These are phyloP conservation scores for Hanleya hanleyi DNA, from an alignment of 2,888 invertebrate species.

Conservation along the genomic window DNA sequence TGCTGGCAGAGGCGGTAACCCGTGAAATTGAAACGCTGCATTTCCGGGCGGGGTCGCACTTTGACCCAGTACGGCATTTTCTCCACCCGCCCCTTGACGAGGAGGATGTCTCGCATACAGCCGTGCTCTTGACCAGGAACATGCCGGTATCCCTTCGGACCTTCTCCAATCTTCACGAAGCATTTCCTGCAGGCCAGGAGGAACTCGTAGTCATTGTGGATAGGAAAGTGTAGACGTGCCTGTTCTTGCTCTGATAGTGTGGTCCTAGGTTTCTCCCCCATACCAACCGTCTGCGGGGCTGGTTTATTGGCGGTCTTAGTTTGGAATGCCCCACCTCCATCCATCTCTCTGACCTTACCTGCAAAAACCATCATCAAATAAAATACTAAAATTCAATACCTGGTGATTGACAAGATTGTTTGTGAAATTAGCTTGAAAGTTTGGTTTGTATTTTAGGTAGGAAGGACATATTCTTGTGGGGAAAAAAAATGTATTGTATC, in stretches of 20 bases:
- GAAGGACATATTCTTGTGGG: too few species aligned
- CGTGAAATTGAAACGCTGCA: conserved; percentile 32
- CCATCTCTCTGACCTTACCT: too few species aligned
- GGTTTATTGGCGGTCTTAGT: too few species aligned
- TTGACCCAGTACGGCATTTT: conserved; percentile 55
- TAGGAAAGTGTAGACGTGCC: conserved; percentile 40
- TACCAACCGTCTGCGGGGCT: too few species aligned
- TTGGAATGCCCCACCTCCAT: too few species aligned
- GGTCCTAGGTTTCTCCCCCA: background rate
- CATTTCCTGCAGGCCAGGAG: conserved; percentile 57
- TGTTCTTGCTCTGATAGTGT: background rate
- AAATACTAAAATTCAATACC: background rate
- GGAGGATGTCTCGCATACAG: conserved; percentile 52
- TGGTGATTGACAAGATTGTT: background rate
- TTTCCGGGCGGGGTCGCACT: conserved; percentile 49
- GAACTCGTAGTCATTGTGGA: conserved; percentile 54
- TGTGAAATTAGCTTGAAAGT: background rate
- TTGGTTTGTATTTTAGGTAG: too few species aligned
- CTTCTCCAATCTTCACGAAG: conserved; percentile 58
- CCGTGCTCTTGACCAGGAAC: conserved; percentile 38
- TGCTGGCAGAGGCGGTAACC: conserved; percentile 60
- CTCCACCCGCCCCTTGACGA: conserved; percentile 45
- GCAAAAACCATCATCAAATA: too few species aligned
- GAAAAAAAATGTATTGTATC: too few species aligned
- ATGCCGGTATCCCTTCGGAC: conserved; percentile 50